Base-by-base conservation (phyloP, 2,797 vertebrate genomes). In the Pelodytes ibericus region DNA sequence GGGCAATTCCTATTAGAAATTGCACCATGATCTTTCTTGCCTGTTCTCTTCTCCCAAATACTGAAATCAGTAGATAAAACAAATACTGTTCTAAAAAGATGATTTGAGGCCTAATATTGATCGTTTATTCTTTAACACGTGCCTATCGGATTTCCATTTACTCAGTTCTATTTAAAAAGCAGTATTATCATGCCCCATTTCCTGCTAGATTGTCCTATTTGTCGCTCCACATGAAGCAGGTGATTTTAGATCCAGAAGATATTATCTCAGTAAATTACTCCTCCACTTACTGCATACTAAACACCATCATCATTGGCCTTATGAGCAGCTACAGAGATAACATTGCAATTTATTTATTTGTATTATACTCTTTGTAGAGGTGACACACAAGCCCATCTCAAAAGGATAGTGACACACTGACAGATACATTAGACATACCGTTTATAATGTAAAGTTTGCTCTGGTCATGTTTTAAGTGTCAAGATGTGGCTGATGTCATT, bases 201-300 rank as follows among this genome's bases (percentile, higher is more conserved):
- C 88, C 84, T 86, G 77, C 86, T 82, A 86, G 84, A 88, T 87
- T 84, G 80, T 82, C 89, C 86, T 89, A 87, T 90, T 91, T 91
- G 86, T 89, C 81, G 80, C 88, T 80, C 86, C 83, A 75, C 75
- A 69, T 82, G 82, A 88, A 84, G 82, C 84, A 85, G 80, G 77
- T 86, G 82, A 87, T 75, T 87, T 83, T 85, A 82, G 82, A 82
- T 83, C 82, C 82, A 83, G 85, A 88, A 87, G 81, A 85, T 89
- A 89, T 89, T 84, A 87, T 86, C 81, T 87, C 84, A 81, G 84
- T 84, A 89, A 88, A 91, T 91, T 90, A 87, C 83, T 88, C 67
- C 75, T 88, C 86, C 83, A 81, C 80, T 89, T 88, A 87, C 0
- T 2, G 84, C 87, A 90, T 89, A 88, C 85, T 88, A 88, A 91